phyloP scores from a whole-genome alignment of 2,888 invertebrate species.

The Erebia epiphron region DNA sequence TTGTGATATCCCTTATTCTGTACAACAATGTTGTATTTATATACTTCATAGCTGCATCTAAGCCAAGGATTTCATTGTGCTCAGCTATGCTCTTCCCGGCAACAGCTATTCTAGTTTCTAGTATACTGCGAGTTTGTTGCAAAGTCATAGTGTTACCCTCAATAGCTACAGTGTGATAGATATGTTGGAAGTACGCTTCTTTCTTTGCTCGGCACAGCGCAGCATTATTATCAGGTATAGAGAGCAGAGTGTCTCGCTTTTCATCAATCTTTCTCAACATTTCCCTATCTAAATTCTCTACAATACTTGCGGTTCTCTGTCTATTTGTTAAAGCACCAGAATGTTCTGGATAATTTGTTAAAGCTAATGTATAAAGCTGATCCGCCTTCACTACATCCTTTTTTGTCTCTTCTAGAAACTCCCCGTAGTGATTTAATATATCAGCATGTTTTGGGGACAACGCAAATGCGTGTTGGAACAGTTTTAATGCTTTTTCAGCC shows the following conservation, averaged over 20 bases:
- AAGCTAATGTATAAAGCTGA: conserved; percentile 93
- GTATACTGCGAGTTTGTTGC: conserved; percentile 93
- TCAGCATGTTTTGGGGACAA: conserved; percentile 96
- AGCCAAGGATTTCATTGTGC: conserved; percentile 97
- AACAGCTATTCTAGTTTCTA: conserved; percentile 91
- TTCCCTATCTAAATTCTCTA: conserved; percentile 93
- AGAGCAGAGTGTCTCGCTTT: conserved; percentile 91
- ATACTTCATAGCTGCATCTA: conserved; percentile 97
- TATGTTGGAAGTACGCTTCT: conserved; percentile 97
- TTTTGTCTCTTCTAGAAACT: conserved; percentile 93
- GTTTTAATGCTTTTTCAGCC: conserved; percentile 91
- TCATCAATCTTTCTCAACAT: conserved; percentile 91
- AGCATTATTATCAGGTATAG: conserved; percentile 90
- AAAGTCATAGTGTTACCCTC: conserved; percentile 99
- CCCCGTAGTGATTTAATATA: conserved; percentile 95
- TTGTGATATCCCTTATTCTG: conserved; percentile 89
- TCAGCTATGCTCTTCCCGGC: conserved; percentile 96
- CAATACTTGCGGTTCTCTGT: conserved; percentile 92
- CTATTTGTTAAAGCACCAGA: conserved; percentile 90
- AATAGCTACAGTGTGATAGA: conserved; percentile 98
- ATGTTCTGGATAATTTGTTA: conserved; percentile 92
- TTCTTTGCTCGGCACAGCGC: conserved; percentile 94
- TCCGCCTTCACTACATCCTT: conserved; percentile 95
- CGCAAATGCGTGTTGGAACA: conserved; percentile 95
- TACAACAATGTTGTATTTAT: conserved; percentile 92